Conservation (phyloP, 2,797 vertebrate species). For the Hoplostethus mediterraneus region DNA sequence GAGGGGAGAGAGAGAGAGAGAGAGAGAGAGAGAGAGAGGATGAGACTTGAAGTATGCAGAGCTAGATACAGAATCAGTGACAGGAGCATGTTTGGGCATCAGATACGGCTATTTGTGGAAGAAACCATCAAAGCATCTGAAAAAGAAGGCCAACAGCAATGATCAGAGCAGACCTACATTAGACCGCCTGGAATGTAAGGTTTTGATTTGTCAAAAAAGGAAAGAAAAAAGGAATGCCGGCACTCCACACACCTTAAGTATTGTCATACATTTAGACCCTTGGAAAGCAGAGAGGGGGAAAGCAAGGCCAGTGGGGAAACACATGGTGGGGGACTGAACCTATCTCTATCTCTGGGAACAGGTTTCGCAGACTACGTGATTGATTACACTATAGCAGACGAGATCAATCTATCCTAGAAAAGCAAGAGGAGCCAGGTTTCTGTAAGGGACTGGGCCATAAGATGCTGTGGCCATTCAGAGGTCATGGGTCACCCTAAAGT, state of each 20-base stretch:
- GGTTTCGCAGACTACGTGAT: background rate
- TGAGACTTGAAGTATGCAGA: slow-evolving; percentile 54
- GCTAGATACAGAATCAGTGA: slow-evolving; percentile 64
- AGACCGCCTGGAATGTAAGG: slow-evolving; percentile 39
- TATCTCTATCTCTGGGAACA: too few species aligned
- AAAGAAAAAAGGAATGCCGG: background rate
- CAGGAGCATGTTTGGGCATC: slow-evolving; percentile 73
- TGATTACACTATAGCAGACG: background rate
- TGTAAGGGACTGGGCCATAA: background rate
- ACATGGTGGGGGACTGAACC: too few species aligned
- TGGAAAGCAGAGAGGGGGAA: too few species aligned
- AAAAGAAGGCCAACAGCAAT: slow-evolving; percentile 60
- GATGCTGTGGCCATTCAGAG: background rate
- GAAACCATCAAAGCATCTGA: slow-evolving; percentile 72
- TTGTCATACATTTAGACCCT: too few species aligned
- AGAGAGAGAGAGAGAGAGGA: background rate
- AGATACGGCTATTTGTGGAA: slow-evolving; percentile 76
- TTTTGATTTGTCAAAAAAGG: slow-evolving; percentile 42
- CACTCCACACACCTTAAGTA: slow-evolving; percentile 11
- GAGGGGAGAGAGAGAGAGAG: background rate
- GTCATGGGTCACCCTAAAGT: background rate
- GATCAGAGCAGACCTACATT: slow-evolving; percentile 72
- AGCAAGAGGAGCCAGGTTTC: background rate
- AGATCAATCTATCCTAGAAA: background rate
- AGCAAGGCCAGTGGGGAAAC: too few species aligned